Evolutionary conservation across 2,888 invertebrate genomes (phyloP), one percentile per base, ranked within the genome.

Genomic region (Amblyjoppa fuscipennis): DNA sequence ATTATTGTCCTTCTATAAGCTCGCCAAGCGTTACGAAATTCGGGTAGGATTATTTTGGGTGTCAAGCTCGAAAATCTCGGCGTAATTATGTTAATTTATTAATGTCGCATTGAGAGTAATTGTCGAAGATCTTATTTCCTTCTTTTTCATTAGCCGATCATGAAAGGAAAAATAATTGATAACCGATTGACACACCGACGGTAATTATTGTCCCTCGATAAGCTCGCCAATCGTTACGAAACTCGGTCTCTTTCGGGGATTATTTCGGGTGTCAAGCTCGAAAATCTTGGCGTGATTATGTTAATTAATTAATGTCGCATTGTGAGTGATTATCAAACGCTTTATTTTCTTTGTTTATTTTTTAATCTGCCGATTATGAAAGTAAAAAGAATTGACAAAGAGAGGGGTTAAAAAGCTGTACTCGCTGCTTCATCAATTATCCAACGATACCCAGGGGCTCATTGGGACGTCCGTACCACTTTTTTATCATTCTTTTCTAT

Each of bases 401-500:
- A 31, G 13, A n/a, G 16, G 6, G 34, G 6, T 16, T 31, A 31
- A 16, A 31, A 31, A 64, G 31, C 13, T 11, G n/a, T 16, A 31
- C 6, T 13, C 6, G 61, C 61, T 13, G 61, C 13, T 34, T 64
- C 31, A 64, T 64, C 34, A 64, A 64, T 64, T 64, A 64, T 64
- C 61, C 61, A 31, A 11, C 59, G 3, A 20, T 56, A 16, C 31
- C 34, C 5, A n/a, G 31, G 2, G 16, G 31, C 31, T 64, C 7
- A 34, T 34, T 34, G 61, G 7, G 31, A 7, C 4, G n/a, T 5
- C 0, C 5, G 31, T 34, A 5, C 16, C 2, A 11, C 1, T 11
- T 25, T 28, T 59, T 56, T 25, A 9, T 56, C 7, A n/a, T 20
- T 5, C 1, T 20, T 25, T 56, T 56, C 11, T 11, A 20, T 56